These are phyloP conservation scores for Temnothorax rugatulus DNA, from an alignment of 2,888 invertebrate species.

Conservation along the genomic window DNA sequence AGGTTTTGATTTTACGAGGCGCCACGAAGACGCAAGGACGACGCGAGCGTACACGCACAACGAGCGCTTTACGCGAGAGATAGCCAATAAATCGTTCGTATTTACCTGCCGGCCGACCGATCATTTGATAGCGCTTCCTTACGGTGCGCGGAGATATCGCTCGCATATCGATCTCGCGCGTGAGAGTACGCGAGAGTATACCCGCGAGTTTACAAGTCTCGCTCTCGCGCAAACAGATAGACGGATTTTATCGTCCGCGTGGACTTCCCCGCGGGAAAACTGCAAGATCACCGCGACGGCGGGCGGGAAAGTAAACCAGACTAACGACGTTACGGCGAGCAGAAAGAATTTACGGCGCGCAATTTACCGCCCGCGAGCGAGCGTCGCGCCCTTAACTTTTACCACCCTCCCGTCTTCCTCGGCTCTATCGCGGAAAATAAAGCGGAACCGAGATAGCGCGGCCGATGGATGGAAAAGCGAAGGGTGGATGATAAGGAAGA, in stretches of 20 bases:
- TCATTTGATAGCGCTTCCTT: constrained; percentile 22
- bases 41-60: not conserved
- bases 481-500: constrained; percentile 29
- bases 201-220: not conserved
- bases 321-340: constrained; percentile 51
- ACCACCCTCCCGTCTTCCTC: constrained; percentile 24
- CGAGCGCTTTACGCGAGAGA: not conserved
- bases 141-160: not conserved
- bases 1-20: constrained; percentile 47
- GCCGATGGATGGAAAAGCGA: constrained; percentile 29
- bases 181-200: not conserved
- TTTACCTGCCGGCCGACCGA: constrained; percentile 22
- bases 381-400: constrained; percentile 46
- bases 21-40: constrained; percentile 45
- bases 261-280: constrained; percentile 39
- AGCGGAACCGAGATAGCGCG: constrained; percentile 33
- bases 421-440: constrained; percentile 46
- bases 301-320: constrained; percentile 41
- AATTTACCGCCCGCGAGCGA: constrained; percentile 47
- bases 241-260: constrained; percentile 42
- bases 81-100: constrained; percentile 47
- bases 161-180: constrained; percentile 35
- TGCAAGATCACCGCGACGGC: constrained; percentile 21
- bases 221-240: constrained; percentile 35
- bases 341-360: constrained; percentile 53